These are phyloP conservation scores for Dipodomys merriami DNA, from an alignment of 2,113 vertebrate species.

Conservation along the genomic window DNA sequence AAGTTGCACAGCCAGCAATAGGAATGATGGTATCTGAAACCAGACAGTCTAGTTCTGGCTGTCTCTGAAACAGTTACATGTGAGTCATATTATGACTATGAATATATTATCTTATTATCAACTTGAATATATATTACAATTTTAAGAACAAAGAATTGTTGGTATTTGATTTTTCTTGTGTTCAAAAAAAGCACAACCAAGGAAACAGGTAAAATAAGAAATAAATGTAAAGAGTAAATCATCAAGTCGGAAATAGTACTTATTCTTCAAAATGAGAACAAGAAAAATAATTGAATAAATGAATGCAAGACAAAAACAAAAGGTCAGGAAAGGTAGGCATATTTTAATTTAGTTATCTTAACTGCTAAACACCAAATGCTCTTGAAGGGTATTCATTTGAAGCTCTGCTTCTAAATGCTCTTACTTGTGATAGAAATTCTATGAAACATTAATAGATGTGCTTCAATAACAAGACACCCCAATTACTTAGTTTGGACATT, in stretches of 20 bases:
- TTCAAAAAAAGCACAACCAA: neutral
- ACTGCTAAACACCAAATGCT: neutral
- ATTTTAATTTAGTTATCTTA: neutral
- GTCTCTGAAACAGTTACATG: neutral
- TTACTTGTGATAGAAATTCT: neutral
- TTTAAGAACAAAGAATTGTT: neutral
- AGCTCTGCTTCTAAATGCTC: neutral
- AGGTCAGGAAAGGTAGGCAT: neutral
- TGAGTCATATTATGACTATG: neutral
- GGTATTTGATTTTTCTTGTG: neutral
- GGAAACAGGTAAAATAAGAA: neutral
- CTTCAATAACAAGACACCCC: neutral
- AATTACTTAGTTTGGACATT: neutral
- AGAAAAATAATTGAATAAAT: neutral
- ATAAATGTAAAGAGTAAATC: neutral
- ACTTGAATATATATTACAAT: conserved; percentile 9
- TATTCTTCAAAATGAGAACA: neutral
- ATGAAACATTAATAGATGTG: neutral
- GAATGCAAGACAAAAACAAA: neutral
- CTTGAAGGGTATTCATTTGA: neutral
- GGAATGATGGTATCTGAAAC: conserved; percentile 21
- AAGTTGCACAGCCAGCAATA: neutral
- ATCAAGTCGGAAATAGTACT: neutral
- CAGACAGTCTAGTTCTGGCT: neutral
- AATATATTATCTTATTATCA: conserved; percentile 17